Evolutionary conservation across 2,797 vertebrate genomes (phyloP).

Genomic region (Discoglossus pictus): DNA sequence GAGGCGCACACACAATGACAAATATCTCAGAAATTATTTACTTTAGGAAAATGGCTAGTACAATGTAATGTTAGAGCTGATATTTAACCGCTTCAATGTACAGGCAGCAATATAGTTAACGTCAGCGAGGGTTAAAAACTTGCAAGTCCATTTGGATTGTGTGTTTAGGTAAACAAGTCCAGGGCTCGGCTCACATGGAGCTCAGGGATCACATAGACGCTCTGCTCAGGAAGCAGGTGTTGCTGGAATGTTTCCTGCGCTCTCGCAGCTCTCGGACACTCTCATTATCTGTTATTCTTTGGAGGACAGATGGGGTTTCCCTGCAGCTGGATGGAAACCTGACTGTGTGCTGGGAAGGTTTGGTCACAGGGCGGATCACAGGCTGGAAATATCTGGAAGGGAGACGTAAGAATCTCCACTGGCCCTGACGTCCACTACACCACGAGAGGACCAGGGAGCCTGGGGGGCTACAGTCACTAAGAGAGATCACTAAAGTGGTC

Average conservation of each 20-base stretch:
- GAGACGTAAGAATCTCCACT: not conserved
- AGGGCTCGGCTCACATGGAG: slow-evolving; percentile 73
- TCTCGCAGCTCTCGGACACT: slow-evolving; percentile 59
- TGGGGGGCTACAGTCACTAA: no score
- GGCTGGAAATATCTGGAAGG: slow-evolving; percentile 11
- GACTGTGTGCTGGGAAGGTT: slow-evolving; percentile 45
- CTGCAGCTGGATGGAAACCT: slow-evolving; percentile 69
- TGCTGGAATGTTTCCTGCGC: slow-evolving; percentile 78
- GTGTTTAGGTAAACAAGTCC: slow-evolving; percentile 68
- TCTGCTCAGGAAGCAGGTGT: slow-evolving; percentile 79
- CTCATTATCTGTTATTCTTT: slow-evolving; percentile 68
- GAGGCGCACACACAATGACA: no score
- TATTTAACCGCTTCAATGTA: no score
- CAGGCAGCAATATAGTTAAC: no score
- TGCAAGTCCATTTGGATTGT: slow-evolving; percentile 67
- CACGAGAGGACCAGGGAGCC: no score
- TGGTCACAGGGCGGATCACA: slow-evolving; percentile 36
- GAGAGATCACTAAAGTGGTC: no score
- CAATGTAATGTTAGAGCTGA: no score
- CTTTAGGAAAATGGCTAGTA: no score
- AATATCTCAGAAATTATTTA: no score
- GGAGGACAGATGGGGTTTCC: slow-evolving; percentile 69
- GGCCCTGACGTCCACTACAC: no score
- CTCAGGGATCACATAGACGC: slow-evolving; percentile 71
- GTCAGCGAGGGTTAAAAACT: slow-evolving; percentile 59